These are phyloP conservation scores for Drosophila burlai DNA, from an alignment of 1,140 invertebrate genomes.

Conservation along the genomic window DNA sequence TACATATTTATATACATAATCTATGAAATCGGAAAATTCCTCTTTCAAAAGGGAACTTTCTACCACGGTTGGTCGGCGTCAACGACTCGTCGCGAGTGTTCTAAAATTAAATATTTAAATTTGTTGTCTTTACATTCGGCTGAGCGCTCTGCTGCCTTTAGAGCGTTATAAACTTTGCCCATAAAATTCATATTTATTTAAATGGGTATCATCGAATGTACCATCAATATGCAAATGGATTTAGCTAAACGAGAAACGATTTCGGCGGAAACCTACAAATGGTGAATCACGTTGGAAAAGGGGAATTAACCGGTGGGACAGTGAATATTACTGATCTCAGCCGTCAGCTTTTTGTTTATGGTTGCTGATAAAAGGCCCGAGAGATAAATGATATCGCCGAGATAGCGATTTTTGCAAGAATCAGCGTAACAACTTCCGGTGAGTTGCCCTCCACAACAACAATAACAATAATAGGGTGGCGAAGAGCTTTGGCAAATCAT, in stretches of 20 bases:
- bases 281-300: constrained; percentile 55
- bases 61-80: constrained; percentile 63
- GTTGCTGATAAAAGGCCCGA: constrained; percentile 44
- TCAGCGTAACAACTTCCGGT: constrained; percentile 72
- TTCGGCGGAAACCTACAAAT: constrained; percentile 46
- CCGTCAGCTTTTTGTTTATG: constrained; percentile 43
- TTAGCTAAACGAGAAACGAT: constrained; percentile 28
- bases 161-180: constrained; percentile 45
- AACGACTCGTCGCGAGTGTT: constrained; percentile 62
- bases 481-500: neutral
- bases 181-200: constrained; percentile 54
- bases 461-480: constrained; percentile 13
- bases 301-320: constrained; percentile 48
- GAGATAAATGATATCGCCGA: constrained; percentile 56
- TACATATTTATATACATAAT: neutral
- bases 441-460: constrained; percentile 7
- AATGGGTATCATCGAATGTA: constrained; percentile 30
- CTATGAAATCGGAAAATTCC: constrained; percentile 4
- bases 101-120: constrained; percentile 83
- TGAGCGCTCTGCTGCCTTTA: constrained; percentile 46
- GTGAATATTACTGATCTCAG: constrained; percentile 43
- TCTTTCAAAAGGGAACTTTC: neutral
- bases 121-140: constrained; percentile 67
- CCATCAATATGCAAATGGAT: constrained; percentile 37
- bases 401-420: constrained; percentile 46